These are phyloP conservation scores for Drosophila paulistorum DNA, from an alignment of 1,140 invertebrate species.

Conservation along the genomic window DNA sequence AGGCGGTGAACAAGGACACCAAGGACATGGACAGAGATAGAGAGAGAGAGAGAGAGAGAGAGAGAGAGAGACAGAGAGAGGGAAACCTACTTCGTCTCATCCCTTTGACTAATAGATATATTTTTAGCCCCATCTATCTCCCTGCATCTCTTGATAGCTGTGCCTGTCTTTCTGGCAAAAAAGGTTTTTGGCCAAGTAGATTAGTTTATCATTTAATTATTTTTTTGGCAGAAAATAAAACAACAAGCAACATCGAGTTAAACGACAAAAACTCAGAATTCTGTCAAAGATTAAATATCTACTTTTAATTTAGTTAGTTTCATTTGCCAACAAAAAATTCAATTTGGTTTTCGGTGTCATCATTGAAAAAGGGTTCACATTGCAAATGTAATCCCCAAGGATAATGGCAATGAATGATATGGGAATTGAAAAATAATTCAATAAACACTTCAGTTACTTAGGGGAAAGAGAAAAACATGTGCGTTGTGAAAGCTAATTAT, in stretches of 20 bases:
- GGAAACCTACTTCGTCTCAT: not conserved
- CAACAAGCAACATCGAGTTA: constrained; percentile 10
- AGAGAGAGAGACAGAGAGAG: not conserved
- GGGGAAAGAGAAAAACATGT: not conserved
- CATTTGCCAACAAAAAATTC: constrained; percentile 67
- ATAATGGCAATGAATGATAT: constrained; percentile 36
- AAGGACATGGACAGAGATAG: too few relatives aligned
- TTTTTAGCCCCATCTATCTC: not conserved
- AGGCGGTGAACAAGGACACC: constrained; percentile 58
- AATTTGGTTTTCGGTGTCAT: constrained; percentile 44
- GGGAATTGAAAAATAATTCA: constrained; percentile 51
- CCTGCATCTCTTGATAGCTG: not conserved
- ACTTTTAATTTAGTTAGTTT: constrained; percentile 75
- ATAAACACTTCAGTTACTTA: constrained; percentile 28
- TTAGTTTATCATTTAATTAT: constrained; percentile 80
- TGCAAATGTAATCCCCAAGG: constrained; percentile 54
- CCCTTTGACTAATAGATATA: not conserved
- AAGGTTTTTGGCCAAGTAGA: constrained; percentile 37
- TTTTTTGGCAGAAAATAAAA: constrained; percentile 51
- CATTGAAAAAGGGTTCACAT: constrained; percentile 36
- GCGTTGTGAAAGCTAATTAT: not conserved
- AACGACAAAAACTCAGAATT: not conserved
- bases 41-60: not conserved
- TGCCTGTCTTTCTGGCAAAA: not conserved
- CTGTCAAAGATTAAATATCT: constrained; percentile 19